These are phyloP conservation scores for Catajapyx aquilonaris DNA, from an alignment of 1,140 invertebrate species.

Conservation along the genomic window DNA sequence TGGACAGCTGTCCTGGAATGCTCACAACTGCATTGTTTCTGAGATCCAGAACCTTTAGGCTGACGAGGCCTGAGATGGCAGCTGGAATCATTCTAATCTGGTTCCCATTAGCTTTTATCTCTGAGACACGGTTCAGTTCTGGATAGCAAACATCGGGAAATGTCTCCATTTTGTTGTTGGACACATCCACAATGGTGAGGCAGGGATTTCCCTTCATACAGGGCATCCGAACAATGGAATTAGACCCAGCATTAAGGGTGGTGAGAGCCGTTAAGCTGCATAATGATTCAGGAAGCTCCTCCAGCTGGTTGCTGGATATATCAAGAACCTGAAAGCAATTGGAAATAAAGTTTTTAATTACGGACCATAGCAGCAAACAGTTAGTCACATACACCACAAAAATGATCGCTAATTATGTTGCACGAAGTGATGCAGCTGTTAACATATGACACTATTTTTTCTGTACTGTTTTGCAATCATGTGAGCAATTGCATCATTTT, in stretches of 20 bases:
- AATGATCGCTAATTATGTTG: no score
- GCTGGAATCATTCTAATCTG: constrained; percentile 35
- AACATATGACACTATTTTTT: no score
- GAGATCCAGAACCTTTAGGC: constrained; percentile 46
- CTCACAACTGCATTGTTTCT: constrained; percentile 37
- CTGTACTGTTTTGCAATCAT: no score
- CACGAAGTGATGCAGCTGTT: no score
- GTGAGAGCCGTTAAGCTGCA: no score
- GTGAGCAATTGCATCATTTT: no score
- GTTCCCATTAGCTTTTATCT: constrained; percentile 43
- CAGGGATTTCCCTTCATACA: constrained; percentile 27
- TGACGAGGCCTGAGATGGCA: constrained; percentile 29
- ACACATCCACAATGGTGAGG: constrained; percentile 37
- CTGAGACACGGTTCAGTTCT: constrained; percentile 36
- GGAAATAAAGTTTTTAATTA: no score
- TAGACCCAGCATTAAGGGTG: no score
- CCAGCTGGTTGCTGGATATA: constrained; percentile 38
- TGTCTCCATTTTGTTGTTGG: constrained; percentile 37
- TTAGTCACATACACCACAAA: no score
- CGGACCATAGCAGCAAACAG: no score
- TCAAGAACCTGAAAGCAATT: no score
- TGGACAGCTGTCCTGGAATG: constrained; percentile 38
- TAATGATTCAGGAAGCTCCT: constrained; percentile 32
- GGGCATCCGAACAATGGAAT: no score
- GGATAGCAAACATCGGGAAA: constrained; percentile 40